Conservation (phyloP, 2,888 invertebrate species). For the Erpobdella octoculata region DNA sequence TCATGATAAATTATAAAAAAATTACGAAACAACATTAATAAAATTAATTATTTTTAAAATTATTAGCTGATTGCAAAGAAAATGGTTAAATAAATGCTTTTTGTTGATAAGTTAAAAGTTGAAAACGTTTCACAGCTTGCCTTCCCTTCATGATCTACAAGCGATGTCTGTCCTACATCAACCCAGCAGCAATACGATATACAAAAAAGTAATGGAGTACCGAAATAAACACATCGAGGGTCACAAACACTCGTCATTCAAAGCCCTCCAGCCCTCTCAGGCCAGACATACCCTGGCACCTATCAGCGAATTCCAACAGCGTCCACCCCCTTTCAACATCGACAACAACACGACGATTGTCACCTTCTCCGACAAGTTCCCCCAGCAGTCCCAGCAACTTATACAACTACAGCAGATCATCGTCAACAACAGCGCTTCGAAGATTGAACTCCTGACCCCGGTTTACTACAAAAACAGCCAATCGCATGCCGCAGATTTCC, state of each 20-base stretch:
- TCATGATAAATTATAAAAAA: too few relatives aligned
- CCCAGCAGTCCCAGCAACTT: neutral
- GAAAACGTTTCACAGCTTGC: too few relatives aligned
- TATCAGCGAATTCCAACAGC: slow-evolving; percentile 19
- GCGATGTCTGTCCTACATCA: neutral
- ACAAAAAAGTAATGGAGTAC: too few relatives aligned
- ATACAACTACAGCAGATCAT: slow-evolving; percentile 8
- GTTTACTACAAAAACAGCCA: slow-evolving; percentile 7
- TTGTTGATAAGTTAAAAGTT: too few relatives aligned
- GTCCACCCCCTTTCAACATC: slow-evolving; percentile 4
- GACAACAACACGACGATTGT: neutral
- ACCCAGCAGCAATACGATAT: neutral
- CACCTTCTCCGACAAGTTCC: neutral
- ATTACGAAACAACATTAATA: too few relatives aligned
- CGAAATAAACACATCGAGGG: too few relatives aligned
- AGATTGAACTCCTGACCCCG: neutral
- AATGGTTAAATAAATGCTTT: too few relatives aligned
- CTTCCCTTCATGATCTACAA: neutral
- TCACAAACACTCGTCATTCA: neutral
- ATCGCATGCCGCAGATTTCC: neutral
- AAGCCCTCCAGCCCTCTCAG: neutral
- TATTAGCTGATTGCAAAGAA: too few relatives aligned
- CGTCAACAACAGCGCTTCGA: slow-evolving; percentile 5
- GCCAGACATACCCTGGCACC: slow-evolving; percentile 11
- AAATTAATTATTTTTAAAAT: too few relatives aligned